Percentiles rank a stretch among this genome's conserved stretches.
phyloP scores from a whole-genome alignment of 2,113 vertebrate genomes.

The Pan troglodytes region NHGRI_mPanTro3-v2.1_pri NC_072409.2:85684501-85685000 shows the following conservation, averaged over 20 bases:
- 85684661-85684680: background rate
- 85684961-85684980: background rate
- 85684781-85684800: background rate
- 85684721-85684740: background rate
- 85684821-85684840: background rate
- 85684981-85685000: background rate
- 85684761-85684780: background rate
- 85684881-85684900: background rate
- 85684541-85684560: background rate
- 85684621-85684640: background rate
- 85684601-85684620: background rate
- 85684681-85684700: background rate
- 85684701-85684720: background rate
- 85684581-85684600: background rate
- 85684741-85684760: background rate
- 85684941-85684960: background rate
- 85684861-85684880: background rate
- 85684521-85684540: background rate
- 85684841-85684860: background rate
- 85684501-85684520: background rate
- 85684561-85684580: background rate
- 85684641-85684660: background rate
- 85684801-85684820: background rate
- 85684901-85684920: background rate
- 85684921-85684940: background rate